phyloP scores from a whole-genome alignment of 1,140 invertebrate species.

The Acromyrmex echinatior region DNA sequence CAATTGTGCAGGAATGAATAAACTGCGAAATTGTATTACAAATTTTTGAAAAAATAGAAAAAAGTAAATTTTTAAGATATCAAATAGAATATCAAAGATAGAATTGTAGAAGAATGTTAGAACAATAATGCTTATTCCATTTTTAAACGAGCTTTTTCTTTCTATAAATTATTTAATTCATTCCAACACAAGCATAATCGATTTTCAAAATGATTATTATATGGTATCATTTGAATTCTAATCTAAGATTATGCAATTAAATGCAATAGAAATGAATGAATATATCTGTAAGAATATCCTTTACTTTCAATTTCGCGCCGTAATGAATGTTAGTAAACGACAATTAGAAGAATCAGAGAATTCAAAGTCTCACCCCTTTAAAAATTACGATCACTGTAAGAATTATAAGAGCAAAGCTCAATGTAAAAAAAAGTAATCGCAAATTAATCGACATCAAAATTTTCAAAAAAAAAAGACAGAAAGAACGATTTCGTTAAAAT shows the following conservation, averaged over 20 bases:
- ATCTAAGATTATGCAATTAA: not conserved
- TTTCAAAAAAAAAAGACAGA: not conserved
- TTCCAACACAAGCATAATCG: not conserved
- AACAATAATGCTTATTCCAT: not conserved
- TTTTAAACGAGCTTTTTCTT: no score
- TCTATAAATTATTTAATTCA: not conserved
- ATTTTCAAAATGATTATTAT: not conserved
- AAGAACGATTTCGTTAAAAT: no score
- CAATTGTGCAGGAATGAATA: not conserved
- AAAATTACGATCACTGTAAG: not conserved
- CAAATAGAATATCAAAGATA: not conserved
- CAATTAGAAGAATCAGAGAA: no score
- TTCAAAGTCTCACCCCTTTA: not conserved
- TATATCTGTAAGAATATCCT: not conserved
- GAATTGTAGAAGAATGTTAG: not conserved
- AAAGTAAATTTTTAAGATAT: not conserved
- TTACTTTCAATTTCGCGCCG: not conserved
- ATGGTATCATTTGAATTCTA: not conserved
- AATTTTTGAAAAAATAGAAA: not conserved
- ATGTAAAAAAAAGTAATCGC: not conserved
- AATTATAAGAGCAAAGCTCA: not conserved
- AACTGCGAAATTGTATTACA: not conserved
- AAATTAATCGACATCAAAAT: not conserved
- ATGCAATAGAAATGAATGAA: not conserved
- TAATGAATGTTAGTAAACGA: conserved; percentile 11